Evolutionary conservation across 2,888 invertebrate genomes (phyloP).

Genomic region (Ypsolopha sequella): DNA sequence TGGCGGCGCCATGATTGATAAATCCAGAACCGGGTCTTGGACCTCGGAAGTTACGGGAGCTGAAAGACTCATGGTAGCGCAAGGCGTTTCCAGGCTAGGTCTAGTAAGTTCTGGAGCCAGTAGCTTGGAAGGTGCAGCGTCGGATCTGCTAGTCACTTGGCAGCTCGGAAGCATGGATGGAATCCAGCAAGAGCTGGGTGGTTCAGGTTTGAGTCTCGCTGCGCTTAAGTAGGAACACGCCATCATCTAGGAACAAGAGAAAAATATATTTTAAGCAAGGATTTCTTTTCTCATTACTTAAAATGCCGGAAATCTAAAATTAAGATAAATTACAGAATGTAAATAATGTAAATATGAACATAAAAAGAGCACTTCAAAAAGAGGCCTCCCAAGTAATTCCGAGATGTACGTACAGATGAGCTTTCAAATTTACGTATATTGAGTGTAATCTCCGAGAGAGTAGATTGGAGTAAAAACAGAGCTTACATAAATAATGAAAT

Average conservation of each 20-base stretch:
- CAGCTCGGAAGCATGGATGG: neutral
- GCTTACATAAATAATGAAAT: slow-evolving; percentile 68
- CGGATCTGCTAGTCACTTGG: neutral
- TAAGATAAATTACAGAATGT: neutral
- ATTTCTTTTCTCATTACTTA: neutral
- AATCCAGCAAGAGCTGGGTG: slow-evolving; percentile 18
- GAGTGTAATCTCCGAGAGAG: slow-evolving; percentile 45
- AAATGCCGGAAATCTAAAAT: neutral
- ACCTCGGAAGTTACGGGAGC: neutral
- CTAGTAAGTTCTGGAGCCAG: neutral
- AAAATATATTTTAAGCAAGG: neutral
- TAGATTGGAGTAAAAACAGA: slow-evolving; percentile 54
- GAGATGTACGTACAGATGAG: slow-evolving; percentile 5
- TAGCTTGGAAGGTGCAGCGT: neutral
- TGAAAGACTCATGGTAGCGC: no score
- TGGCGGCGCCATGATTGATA: slow-evolving; percentile 5
- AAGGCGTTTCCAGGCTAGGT: no score
- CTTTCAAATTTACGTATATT: slow-evolving; percentile 10
- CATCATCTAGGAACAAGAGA: slow-evolving; percentile 58
- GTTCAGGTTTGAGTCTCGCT: slow-evolving; percentile 35
- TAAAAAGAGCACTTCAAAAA: slow-evolving; percentile 4
- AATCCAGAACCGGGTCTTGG: slow-evolving; percentile 8
- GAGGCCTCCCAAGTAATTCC: slow-evolving; percentile 2
- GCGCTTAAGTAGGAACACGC: slow-evolving; percentile 63
- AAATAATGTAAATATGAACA: neutral